Conservation (phyloP, 2,888 invertebrate species). For the Apantesis nais region DNA sequence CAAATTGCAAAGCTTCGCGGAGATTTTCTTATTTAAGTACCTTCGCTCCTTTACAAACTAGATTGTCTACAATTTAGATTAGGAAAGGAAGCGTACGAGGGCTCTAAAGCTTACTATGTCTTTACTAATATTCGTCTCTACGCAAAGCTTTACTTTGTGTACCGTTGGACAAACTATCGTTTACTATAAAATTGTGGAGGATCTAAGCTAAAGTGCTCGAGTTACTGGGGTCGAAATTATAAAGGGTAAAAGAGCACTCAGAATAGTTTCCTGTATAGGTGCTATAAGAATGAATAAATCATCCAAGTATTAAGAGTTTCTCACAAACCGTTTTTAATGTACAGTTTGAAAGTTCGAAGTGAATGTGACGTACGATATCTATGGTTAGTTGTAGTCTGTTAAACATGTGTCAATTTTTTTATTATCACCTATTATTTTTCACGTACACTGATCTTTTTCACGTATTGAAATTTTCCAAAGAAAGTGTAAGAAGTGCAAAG, state of each 20-base stretch:
- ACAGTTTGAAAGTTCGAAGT: conserved; percentile 73
- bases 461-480: conserved; percentile 2
- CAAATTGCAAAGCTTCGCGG: conserved; percentile 71
- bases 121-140: conserved; percentile 71
- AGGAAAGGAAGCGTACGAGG: conserved; percentile 67
- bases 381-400: conserved; percentile 79
- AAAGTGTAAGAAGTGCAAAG: conserved; percentile 24
- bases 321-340: conserved; percentile 59
- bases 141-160: conserved; percentile 75
- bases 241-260: conserved; percentile 62
- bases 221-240: conserved; percentile 61
- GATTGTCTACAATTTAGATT: conserved; percentile 63
- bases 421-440: conserved; percentile 52
- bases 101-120: conserved; percentile 72
- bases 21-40: conserved; percentile 64
- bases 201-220: conserved; percentile 63
- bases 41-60: conserved; percentile 64
- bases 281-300: conserved; percentile 58
- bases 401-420: conserved; percentile 48
- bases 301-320: conserved; percentile 53
- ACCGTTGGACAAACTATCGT: conserved; percentile 50
- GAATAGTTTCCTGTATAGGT: conserved; percentile 54
- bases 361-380: conserved; percentile 82
- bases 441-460: conserved; percentile 67
- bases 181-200: conserved; percentile 57